These are phyloP conservation scores for Epinotia bilunana DNA, from an alignment of 2,888 invertebrate species.

Conservation along the genomic window DNA sequence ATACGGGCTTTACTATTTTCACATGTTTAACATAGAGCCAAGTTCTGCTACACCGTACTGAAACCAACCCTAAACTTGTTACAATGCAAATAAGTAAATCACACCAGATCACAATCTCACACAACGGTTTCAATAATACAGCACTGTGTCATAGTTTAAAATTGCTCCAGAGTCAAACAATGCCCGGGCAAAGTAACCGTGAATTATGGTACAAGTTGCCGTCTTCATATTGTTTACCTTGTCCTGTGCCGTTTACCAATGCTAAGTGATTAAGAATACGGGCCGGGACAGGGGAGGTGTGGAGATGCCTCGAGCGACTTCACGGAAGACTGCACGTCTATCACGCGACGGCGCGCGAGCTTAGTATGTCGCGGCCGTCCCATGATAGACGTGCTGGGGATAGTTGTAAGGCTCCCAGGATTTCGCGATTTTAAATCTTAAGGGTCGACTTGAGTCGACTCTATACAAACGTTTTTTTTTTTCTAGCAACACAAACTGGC, in stretches of 20 bases:
- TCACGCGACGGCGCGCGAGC: too few species aligned
- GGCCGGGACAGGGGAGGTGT: constrained; percentile 55
- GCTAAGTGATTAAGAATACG: constrained; percentile 84
- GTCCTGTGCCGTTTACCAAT: constrained; percentile 78
- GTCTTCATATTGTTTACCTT: constrained; percentile 84
- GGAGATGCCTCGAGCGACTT: constrained; percentile 53
- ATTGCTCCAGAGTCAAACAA: constrained; percentile 68
- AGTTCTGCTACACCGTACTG: not conserved
- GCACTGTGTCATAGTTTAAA: constrained; percentile 62
- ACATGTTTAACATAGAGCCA: not conserved
- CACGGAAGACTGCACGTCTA: too few species aligned
- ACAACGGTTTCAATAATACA: constrained; percentile 55
- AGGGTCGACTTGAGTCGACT: too few species aligned
- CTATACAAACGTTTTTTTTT: too few species aligned
- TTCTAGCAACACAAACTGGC: too few species aligned
- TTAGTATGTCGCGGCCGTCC: too few species aligned
- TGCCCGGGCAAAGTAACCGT: constrained; percentile 69
- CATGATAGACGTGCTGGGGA: too few species aligned
- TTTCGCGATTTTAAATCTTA: too few species aligned
- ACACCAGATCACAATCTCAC: constrained; percentile 34
- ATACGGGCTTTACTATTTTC: not conserved
- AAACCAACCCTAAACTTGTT: constrained; percentile 15
- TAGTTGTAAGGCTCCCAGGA: too few species aligned
- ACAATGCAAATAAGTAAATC: constrained; percentile 45
- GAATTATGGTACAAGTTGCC: constrained; percentile 82